Conservation (phyloP, 1,140 invertebrate genomes). For the Bombus superbus region DNA sequence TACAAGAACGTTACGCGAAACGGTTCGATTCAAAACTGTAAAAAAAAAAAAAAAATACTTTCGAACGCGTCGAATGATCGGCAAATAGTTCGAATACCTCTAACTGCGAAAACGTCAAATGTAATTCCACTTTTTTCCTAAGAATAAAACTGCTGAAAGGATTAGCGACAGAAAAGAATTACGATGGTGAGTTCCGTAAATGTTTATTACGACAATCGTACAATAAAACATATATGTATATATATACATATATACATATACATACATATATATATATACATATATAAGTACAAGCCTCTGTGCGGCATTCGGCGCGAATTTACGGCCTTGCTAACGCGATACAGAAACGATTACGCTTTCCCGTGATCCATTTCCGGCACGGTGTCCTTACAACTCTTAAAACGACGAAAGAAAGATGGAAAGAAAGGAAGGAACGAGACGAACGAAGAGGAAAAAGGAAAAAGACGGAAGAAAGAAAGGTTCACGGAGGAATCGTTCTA, state of each 20-base stretch:
- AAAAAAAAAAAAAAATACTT: too few species aligned
- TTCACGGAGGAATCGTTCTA: background rate
- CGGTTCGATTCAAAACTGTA: too few species aligned
- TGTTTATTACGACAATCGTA: slow-evolving; percentile 62
- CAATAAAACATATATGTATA: slow-evolving; percentile 34
- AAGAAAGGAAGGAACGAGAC: background rate
- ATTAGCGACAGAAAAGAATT: slow-evolving; percentile 20
- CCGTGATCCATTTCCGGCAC: slow-evolving; percentile 3
- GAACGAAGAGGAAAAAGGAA: too few species aligned
- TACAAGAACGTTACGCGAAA: too few species aligned
- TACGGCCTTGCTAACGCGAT: slow-evolving; percentile 42
- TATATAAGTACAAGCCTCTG: slow-evolving; percentile 62
- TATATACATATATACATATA: too few species aligned
- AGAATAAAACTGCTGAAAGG: too few species aligned
- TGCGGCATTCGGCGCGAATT: slow-evolving; percentile 56
- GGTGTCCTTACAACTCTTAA: background rate
- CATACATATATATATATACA: too few species aligned
- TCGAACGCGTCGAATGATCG: too few species aligned
- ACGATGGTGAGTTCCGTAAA: slow-evolving; percentile 46
- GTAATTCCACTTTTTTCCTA: too few species aligned
- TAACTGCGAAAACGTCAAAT: too few species aligned
- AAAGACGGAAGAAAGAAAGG: background rate
- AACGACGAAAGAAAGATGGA: background rate
- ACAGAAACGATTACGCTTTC: slow-evolving; percentile 35
- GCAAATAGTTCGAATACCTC: too few species aligned